phyloP scores from a whole-genome alignment of 2,797 vertebrate genomes.

The Meda fulgida region DNA sequence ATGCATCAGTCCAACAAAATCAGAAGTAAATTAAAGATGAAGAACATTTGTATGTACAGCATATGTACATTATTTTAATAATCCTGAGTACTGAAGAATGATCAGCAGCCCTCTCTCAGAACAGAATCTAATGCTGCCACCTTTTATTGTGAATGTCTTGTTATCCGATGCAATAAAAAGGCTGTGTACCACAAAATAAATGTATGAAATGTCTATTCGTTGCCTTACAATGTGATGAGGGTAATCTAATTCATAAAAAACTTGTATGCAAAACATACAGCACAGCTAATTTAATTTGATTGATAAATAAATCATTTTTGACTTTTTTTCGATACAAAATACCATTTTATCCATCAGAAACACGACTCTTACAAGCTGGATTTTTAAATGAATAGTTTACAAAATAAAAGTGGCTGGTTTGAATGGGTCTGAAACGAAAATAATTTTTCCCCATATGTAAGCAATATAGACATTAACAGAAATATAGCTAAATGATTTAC shows the following conservation, averaged over 20 bases:
- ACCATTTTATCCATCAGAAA: too few species aligned
- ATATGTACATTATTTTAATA: too few species aligned
- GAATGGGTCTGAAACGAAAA: too few species aligned
- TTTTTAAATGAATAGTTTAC: not conserved
- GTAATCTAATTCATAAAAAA: not conserved
- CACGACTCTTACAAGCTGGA: too few species aligned
- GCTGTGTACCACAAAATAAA: not conserved
- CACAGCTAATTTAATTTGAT: not conserved
- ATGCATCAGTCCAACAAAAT: not conserved
- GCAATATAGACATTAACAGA: not conserved
- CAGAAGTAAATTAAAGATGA: not conserved
- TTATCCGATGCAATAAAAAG: not conserved
- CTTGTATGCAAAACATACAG: not conserved
- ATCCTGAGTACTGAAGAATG: too few species aligned
- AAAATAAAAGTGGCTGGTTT: not conserved
- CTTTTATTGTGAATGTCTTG: not conserved
- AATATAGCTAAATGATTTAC: not conserved
- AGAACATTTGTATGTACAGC: not conserved
- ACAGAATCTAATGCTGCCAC: not conserved
- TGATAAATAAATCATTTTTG: not conserved
- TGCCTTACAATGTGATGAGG: not conserved
- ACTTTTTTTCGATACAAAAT: too few species aligned
- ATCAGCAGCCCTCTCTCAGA: not conserved
- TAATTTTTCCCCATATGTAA: not conserved
- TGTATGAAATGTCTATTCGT: not conserved